Conservation (phyloP, 2,888 invertebrate genomes). For the Spodoptera picta region DNA sequence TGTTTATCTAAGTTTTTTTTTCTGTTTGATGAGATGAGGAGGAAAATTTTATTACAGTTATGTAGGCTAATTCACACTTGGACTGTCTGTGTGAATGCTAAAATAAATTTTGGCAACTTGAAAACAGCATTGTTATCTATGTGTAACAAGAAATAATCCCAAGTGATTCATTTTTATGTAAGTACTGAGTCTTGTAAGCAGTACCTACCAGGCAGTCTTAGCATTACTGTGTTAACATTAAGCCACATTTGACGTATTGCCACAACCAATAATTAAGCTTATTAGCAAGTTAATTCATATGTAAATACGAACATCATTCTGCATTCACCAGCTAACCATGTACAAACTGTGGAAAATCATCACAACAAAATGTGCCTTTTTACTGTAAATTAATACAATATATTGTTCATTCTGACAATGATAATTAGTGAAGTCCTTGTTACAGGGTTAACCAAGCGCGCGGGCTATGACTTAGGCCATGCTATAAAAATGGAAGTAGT, state of each 20-base stretch:
- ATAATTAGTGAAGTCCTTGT: constrained; percentile 63
- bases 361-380: constrained; percentile 74
- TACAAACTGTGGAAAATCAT: constrained; percentile 80
- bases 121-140: constrained; percentile 46
- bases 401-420: constrained; percentile 26
- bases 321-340: constrained; percentile 67
- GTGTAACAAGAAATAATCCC: constrained; percentile 52
- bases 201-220: constrained; percentile 62
- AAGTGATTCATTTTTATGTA: constrained; percentile 63
- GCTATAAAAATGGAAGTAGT: constrained; percentile 86
- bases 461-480: constrained; percentile 83
- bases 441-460: constrained; percentile 80
- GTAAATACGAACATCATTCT: constrained; percentile 64
- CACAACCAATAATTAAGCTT: constrained; percentile 71
- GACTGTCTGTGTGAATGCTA: constrained; percentile 1
- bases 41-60: background rate
- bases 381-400: constrained; percentile 30
- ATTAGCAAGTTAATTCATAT: constrained; percentile 75
- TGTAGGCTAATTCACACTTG: background rate
- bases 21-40: background rate
- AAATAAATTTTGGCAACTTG: constrained; percentile 9
- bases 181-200: constrained; percentile 52
- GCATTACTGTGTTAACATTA: constrained; percentile 73
- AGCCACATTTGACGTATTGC: constrained; percentile 68
- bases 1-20: too few relatives aligned